Percentiles rank a stretch among this genome's conserved stretches.
These are phyloP conservation scores for Heliocidaris erythrogramma DNA, from an alignment of 35 echinoderm and acorn worm genomes.

Conservation along the genomic window DNA sequence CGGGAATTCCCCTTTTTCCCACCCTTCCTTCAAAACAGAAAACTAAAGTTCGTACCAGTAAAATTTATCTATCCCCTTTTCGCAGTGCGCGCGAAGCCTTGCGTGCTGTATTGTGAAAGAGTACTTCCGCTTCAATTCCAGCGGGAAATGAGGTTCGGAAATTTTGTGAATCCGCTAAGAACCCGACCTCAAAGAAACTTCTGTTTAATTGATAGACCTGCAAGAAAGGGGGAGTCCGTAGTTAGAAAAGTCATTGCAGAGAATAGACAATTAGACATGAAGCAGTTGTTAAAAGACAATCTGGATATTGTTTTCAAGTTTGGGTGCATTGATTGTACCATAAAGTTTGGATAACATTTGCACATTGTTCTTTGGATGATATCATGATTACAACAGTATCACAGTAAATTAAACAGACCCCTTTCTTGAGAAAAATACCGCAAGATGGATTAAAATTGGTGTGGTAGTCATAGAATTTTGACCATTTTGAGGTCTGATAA, in stretches of 20 bases:
- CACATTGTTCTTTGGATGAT: neutral
- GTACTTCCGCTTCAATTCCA: neutral
- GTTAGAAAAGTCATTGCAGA: neutral
- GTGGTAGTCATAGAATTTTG: too few species aligned
- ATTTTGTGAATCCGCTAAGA: neutral
- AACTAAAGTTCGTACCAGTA: neutral
- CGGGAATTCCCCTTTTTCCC: neutral
- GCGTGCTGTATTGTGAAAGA: neutral
- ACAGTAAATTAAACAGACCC: too few species aligned
- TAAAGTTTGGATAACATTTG: neutral
- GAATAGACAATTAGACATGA: neutral
- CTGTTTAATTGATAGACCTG: neutral
- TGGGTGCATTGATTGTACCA: neutral
- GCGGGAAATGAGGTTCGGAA: neutral
- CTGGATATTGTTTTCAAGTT: neutral
- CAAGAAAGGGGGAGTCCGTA: neutral
- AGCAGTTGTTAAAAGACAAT: neutral
- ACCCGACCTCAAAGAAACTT: neutral
- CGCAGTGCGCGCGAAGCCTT: neutral
- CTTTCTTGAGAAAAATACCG: too few species aligned
- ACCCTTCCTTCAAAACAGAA: neutral
- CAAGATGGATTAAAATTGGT: too few species aligned
- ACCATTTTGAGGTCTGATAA: too few species aligned
- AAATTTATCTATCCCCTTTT: neutral
- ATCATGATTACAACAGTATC: neutral